Evolutionary conservation across 2,888 invertebrate genomes (phyloP), one percentile per base, ranked within the genome.

Genomic region (Clusia tigrina): DNA sequence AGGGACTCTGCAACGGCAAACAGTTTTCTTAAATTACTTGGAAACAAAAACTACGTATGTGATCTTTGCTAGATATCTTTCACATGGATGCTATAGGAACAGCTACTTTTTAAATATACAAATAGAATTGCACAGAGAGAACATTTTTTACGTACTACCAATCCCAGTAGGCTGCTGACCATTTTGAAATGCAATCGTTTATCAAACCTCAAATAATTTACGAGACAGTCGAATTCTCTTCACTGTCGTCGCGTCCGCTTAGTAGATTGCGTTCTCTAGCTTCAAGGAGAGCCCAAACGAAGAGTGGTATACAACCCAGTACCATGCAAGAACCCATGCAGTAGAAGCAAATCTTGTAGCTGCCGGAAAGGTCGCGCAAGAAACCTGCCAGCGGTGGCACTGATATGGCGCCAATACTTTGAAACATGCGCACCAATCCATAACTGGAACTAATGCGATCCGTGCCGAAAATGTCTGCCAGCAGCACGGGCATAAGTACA

Each of bases 291-390:
- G 76, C 74, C 81, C 83, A 83, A 3, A 86, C 85, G 25, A 91
- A 81, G 51, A 90, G 85, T 2, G 91, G 90, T 57, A 90, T 83
- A 61, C 90, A 87, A 63, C 91, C 91, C 32, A 90, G 82, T 0
- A 90, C 87, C 91, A 91, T 91, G 71, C 90, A 90, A 1, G 90
- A 88, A 1, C 91, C 91, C 91, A 91, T 91, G 68, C 90, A 90
- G 78, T 90, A 88, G 83, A 91, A 91, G 74, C 90, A 90, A 78
- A 89, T 88, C 2, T 88, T 87, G 78, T 91, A 91, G 56, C 89
- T 89, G 17, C 90, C 91, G 0, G 90, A 90, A 1, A 90, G 85
- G 76, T 91, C 91, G 1, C 89, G 85, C 10, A 91, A 76, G 18
- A 88, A 85, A 23, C 91, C 91, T 67, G 90, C 89, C 24, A 91